Evolutionary conservation across 2,888 invertebrate species (phyloP).

Genomic region (Branchellion lobata): DNA sequence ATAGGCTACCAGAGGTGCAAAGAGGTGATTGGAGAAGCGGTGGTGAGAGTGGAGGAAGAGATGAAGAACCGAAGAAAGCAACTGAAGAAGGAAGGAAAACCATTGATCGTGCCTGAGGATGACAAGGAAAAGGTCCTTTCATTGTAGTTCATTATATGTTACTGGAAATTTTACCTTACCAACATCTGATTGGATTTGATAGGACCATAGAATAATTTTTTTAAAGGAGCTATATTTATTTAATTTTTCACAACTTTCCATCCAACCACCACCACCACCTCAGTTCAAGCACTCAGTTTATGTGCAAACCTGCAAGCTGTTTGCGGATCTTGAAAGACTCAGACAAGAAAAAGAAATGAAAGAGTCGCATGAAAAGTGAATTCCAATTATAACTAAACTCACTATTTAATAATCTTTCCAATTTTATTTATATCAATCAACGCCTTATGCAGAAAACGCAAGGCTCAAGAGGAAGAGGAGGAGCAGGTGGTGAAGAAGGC

Average conservation of each 20-base stretch:
- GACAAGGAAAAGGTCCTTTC: conserved; percentile 57
- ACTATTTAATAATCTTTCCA: background rate
- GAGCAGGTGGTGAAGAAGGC: conserved; percentile 84
- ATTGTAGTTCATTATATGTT: too few species aligned
- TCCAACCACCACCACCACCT: too few species aligned
- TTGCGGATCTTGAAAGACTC: conserved; percentile 77
- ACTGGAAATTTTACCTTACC: too few species aligned
- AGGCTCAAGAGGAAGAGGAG: conserved; percentile 87
- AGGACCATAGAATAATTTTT: too few species aligned
- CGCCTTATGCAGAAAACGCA: conserved; percentile 72
- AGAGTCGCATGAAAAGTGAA: conserved; percentile 63
- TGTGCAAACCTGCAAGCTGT: conserved; percentile 97
- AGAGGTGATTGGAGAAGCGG: conserved; percentile 95
- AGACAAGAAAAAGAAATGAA: conserved; percentile 61
- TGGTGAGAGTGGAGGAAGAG: conserved; percentile 81
- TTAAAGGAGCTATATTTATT: too few species aligned
- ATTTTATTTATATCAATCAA: background rate
- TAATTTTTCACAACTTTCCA: too few species aligned
- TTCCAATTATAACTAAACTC: background rate
- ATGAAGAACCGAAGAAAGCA: conserved; percentile 77
- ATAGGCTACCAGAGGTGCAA: conserved; percentile 87
- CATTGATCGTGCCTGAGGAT: conserved; percentile 73
- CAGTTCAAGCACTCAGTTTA: conserved; percentile 82
- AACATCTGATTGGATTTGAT: too few species aligned
- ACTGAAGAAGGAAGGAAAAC: conserved; percentile 77